A percentile compares a stretch with the other conserved stretches of the same genome.
phyloP scores from a whole-genome alignment of 2,113 vertebrate genomes.

The Danio rerio region GRCz12tu NC_133195.1:27587501-27588000 shows the following conservation, averaged over 20 bases:
- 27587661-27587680: constrained; percentile 83
- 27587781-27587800: constrained; percentile 74
- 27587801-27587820: constrained; percentile 78
- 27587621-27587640: constrained; percentile 79
- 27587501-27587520: background rate
- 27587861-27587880: constrained; percentile 77
- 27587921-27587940: background rate
- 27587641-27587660: constrained; percentile 83
- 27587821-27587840: constrained; percentile 80
- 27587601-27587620: constrained; percentile 69
- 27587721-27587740: constrained; percentile 41
- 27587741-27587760: constrained; percentile 11
- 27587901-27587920: background rate
- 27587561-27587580: constrained; percentile 24
- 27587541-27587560: background rate
- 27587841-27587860: constrained; percentile 70
- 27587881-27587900: constrained; percentile 62
- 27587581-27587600: constrained; percentile 41
- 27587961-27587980: constrained; percentile 39
- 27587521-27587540: constrained; percentile 14
- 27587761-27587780: constrained; percentile 66
- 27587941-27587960: constrained; percentile 28
- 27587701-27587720: constrained; percentile 75
- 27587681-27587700: constrained; percentile 61
- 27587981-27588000: constrained; percentile 34